Conservation (phyloP, 2,888 invertebrate genomes). For the Acanthococcus lagerstroemiae region DNA sequence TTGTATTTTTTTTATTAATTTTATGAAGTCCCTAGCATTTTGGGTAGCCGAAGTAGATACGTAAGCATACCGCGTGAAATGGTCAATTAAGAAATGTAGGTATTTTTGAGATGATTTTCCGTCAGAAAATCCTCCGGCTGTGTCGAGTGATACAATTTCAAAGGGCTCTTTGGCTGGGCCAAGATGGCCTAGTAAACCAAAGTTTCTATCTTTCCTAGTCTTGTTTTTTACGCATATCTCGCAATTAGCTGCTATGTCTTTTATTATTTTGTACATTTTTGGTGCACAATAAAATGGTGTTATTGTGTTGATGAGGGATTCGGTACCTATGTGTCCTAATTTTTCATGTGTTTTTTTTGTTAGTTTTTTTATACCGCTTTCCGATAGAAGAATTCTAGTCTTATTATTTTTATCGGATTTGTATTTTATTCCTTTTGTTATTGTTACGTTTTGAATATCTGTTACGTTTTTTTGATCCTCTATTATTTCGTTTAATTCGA, state of each 20-base stretch:
- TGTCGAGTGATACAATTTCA: constrained; percentile 38
- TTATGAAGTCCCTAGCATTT: constrained; percentile 37
- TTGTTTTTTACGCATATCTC: constrained; percentile 38
- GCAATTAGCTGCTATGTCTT: constrained; percentile 34
- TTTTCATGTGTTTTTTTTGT: not conserved
- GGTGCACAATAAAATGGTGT: constrained; percentile 15
- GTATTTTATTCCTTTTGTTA: too few relatives aligned
- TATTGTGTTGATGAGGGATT: not conserved
- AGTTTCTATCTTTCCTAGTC: constrained; percentile 36
- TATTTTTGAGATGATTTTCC: constrained; percentile 37
- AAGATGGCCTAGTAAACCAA: constrained; percentile 37
- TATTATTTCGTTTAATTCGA: constrained; percentile 33
- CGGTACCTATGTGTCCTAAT: not conserved
- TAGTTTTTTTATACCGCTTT: too few relatives aligned
- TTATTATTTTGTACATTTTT: constrained; percentile 35
- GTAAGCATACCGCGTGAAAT: constrained; percentile 37
- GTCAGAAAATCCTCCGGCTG: constrained; percentile 38
- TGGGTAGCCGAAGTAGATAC: constrained; percentile 38
- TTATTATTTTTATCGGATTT: too few relatives aligned
- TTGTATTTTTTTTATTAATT: constrained; percentile 17
- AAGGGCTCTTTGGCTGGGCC: constrained; percentile 37
- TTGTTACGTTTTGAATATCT: too few relatives aligned
- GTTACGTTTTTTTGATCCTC: constrained; percentile 31
- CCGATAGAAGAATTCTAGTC: too few relatives aligned
- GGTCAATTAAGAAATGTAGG: constrained; percentile 37